Percentiles rank a stretch among this genome's conserved stretches.
Conservation (phyloP, 2,797 vertebrate species). For the Sciurus vulgaris region DNA sequence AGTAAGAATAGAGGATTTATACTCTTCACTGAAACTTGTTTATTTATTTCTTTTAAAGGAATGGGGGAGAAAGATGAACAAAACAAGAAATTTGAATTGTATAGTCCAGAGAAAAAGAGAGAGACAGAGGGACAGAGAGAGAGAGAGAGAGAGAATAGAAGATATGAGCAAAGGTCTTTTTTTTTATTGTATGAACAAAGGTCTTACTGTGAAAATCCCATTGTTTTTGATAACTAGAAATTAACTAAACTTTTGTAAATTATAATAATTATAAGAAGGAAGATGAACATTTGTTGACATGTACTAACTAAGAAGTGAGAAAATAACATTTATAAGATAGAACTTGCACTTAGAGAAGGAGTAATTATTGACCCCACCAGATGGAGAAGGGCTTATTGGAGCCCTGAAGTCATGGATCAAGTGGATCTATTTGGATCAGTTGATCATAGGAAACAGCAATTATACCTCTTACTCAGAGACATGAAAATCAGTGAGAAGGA, state of each 20-base stretch:
- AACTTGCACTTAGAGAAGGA: background rate
- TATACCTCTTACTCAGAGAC: background rate
- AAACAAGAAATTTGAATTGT: background rate
- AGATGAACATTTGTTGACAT: background rate
- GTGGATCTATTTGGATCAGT: background rate
- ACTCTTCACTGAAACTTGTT: background rate
- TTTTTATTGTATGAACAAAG: background rate
- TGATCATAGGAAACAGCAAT: background rate
- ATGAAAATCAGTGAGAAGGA: background rate
- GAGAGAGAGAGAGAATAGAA: background rate
- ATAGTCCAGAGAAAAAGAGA: background rate
- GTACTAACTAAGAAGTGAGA: background rate
- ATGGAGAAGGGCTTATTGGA: background rate
- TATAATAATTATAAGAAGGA: background rate
- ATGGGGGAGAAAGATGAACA: background rate
- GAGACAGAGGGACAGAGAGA: background rate
- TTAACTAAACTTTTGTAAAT: constrained; percentile 1
- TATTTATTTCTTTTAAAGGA: background rate
- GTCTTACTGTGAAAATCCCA: background rate
- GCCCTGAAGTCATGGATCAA: background rate
- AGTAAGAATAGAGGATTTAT: background rate
- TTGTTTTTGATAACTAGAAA: background rate
- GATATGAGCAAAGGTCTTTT: no score
- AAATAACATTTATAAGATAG: background rate
- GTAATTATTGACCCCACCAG: background rate